A percentile compares a stretch with the other conserved stretches of the same genome.
These are phyloP conservation scores for Falco concolor DNA, from an alignment of 2,797 vertebrate genomes.

Conservation along the genomic window DNA sequence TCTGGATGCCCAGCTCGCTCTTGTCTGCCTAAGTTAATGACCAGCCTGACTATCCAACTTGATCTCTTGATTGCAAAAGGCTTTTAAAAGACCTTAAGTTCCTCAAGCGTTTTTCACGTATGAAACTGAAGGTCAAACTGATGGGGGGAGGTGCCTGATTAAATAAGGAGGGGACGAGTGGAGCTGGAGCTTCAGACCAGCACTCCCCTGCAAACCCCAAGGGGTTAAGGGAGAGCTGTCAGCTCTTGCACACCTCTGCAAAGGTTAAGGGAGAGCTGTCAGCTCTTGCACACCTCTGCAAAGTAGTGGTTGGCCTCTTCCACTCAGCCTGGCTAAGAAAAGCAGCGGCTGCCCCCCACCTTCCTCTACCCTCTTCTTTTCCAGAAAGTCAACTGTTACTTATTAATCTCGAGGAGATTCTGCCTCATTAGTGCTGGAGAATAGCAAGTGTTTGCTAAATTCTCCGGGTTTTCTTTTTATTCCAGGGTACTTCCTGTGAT, in stretches of 20 bases:
- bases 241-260: not conserved
- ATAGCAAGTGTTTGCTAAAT: not conserved
- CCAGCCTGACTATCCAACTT: not conserved
- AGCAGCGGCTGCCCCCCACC: not conserved
- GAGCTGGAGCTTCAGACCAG: not conserved
- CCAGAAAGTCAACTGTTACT: not conserved
- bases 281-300: not conserved
- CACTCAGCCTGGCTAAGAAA: not conserved
- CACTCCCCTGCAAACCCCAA: not conserved
- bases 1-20: not conserved
- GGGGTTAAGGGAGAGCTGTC: not conserved
- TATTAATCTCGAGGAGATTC: not conserved
- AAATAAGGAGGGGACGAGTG: fast-evolving
- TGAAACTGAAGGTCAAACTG: not conserved
- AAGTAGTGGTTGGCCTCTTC: not conserved
- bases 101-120: not conserved
- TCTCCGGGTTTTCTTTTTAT: not conserved
- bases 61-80: not conserved
- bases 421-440: not conserved
- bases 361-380: not conserved
- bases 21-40: fast-evolving
- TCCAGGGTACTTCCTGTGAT: conserved; percentile 9
- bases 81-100: not conserved
- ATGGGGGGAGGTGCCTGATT: no score
- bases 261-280: not conserved